Evolutionary conservation across 2,797 vertebrate species (phyloP).

Genomic region (Pseudochirops corinnae): DNA sequence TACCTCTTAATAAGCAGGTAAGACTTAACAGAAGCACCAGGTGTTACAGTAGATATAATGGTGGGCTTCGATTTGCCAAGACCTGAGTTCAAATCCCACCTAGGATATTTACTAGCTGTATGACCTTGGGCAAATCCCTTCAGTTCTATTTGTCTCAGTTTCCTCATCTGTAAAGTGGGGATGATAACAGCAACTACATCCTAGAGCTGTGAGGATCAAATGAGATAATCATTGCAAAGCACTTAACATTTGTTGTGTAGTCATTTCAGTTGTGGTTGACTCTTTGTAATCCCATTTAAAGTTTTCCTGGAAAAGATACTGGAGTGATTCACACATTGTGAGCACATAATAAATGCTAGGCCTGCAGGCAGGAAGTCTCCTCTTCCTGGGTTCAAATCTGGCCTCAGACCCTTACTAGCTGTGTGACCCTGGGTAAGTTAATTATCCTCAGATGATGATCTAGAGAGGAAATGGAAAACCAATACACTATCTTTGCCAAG

Average conservation of each 20-base stretch:
- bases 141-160: background rate
- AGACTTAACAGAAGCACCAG: background rate
- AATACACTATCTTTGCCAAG: background rate
- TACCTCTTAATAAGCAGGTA: background rate
- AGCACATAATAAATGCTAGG: background rate
- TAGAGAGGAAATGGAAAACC: background rate
- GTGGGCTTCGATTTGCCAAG: background rate
- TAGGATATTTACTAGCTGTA: background rate
- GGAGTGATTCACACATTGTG: background rate
- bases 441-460: too few species aligned
- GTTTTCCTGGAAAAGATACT: background rate
- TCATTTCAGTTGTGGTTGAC: background rate
- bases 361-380: background rate
- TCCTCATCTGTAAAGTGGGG: background rate
- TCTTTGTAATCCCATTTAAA: background rate
- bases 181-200: background rate
- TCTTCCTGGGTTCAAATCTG: background rate
- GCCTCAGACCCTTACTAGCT: background rate
- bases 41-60: background rate
- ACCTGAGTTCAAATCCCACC: background rate
- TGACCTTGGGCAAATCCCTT: background rate
- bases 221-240: background rate
- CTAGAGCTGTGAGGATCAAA: background rate
- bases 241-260: background rate
- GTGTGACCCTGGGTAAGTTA: background rate